These are phyloP conservation scores for Gymnoscelis rufifasciata DNA, from an alignment of 2,888 invertebrate genomes.

Conservation along the genomic window DNA sequence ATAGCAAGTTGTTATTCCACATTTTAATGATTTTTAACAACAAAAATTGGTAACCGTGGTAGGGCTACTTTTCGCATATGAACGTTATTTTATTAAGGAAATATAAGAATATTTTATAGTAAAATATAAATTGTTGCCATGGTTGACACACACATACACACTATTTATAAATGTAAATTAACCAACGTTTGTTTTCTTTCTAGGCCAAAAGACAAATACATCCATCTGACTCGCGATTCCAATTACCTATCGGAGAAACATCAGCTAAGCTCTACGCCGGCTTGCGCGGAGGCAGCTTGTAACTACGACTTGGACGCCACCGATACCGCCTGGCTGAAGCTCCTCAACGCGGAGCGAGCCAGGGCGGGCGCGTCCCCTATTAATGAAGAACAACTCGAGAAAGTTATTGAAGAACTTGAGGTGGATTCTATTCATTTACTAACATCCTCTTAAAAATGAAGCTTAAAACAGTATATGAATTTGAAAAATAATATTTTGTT, in stretches of 20 bases:
- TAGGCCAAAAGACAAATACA: constrained; percentile 94
- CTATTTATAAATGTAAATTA: too few species aligned
- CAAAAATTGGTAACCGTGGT: too few species aligned
- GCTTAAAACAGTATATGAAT: too few species aligned
- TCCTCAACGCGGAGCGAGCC: constrained; percentile 92
- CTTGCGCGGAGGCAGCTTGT: constrained; percentile 94
- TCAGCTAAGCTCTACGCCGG: constrained; percentile 90
- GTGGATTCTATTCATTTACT: too few species aligned
- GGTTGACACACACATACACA: too few species aligned
- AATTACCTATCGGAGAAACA: constrained; percentile 91
- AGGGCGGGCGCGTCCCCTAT: constrained; percentile 85
- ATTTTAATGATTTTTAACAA: too few species aligned
- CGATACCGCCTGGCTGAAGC: constrained; percentile 93
- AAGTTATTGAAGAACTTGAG: constrained; percentile 95
- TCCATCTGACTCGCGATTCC: constrained; percentile 93
- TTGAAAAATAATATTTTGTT: too few species aligned
- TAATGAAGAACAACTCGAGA: constrained; percentile 92
- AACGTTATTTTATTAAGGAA: too few species aligned
- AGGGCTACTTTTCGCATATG: neutral
- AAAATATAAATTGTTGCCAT: too few species aligned
- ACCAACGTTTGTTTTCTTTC: constrained; percentile 33
- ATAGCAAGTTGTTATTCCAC: too few species aligned
- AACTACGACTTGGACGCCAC: constrained; percentile 96
- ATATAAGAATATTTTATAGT: too few species aligned
- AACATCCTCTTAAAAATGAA: too few species aligned